phyloP scores from a whole-genome alignment of 2,888 invertebrate genomes.

The Anorthoa munda region DNA sequence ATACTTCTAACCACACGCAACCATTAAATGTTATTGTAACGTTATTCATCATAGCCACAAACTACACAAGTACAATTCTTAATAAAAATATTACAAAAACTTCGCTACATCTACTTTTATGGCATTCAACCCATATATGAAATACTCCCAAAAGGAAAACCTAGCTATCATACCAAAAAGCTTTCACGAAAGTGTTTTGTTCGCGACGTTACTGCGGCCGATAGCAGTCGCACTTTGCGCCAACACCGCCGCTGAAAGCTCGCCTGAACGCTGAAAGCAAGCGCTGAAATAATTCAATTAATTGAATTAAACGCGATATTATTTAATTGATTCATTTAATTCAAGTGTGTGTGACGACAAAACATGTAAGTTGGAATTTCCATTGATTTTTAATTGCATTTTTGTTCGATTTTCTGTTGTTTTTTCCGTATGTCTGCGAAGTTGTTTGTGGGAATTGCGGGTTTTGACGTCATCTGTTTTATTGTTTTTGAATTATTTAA shows the following conservation, averaged over 20 bases:
- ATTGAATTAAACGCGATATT: slow-evolving; percentile 53
- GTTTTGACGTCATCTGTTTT: slow-evolving; percentile 25
- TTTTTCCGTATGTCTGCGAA: neutral
- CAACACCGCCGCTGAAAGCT: slow-evolving; percentile 79
- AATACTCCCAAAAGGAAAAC: neutral
- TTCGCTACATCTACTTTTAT: neutral
- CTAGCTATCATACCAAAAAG: slow-evolving; percentile 30
- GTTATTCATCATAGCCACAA: neutral
- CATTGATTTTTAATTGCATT: neutral
- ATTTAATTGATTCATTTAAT: slow-evolving; percentile 44
- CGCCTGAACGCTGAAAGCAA: slow-evolving; percentile 67
- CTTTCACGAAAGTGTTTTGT: slow-evolving; percentile 72
- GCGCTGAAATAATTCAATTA: slow-evolving; percentile 63
- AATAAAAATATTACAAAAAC: neutral
- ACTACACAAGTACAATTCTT: neutral
- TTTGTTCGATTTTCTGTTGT: neutral
- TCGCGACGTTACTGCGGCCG: slow-evolving; percentile 87
- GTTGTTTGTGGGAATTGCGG: slow-evolving; percentile 32
- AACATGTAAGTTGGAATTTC: slow-evolving; percentile 53
- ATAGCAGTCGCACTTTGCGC: slow-evolving; percentile 84
- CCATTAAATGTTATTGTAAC: too few relatives aligned
- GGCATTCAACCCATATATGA: neutral
- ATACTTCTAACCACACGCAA: too few relatives aligned
- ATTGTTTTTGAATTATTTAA: neutral
- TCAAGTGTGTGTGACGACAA: slow-evolving; percentile 55